Evolutionary conservation across 2,797 vertebrate genomes (phyloP), one percentile per base, ranked within the genome.

Genomic region (Neostethus bicornis): DNA sequence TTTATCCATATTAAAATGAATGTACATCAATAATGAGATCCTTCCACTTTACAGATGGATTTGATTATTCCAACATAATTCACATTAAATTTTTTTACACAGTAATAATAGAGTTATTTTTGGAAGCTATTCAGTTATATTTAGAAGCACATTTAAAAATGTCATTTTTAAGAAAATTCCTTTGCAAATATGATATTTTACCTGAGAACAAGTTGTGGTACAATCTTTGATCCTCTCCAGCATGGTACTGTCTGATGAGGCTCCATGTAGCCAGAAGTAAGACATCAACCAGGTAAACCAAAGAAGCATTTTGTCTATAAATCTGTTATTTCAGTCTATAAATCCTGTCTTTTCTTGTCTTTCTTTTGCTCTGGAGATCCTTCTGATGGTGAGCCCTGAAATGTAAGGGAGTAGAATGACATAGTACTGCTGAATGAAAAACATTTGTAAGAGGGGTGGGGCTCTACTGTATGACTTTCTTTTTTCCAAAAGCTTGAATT

Each of bases 191-290:
- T 58, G 45, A 13, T 3, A 21, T 34, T 60, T 86, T 91, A 92
- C 91, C 90, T 90, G 69, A 59, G 85, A 81, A 64, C 90, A 92
- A 11, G 42, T 66, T 13, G 74, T 77, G 39, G 51, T 59, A 62
- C 88, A 91, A 20, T 17, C 44, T 9, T 80, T 46, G 61, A 87
- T 86, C 70, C 70, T 87, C 53, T 89, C 81, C 65, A 87, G 61
- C 35, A 23, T 38, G n/a, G 37, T 25, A 55, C 19, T 73, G 43
- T 70, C 61, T 43, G 56, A 64, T 70, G 53, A 73, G 55, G 70
- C 73, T 77, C 59, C 80, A 72, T 28, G 38, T 61, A 48, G 59
- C 26, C 32, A 79, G 4, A 17, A 75, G 60, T 42, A 24, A 42
- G 26, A 61, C 41, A 85, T 24, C 32, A 90, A 32, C 31, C 88